These are phyloP conservation scores for Cataglyphis albicans DNA, from an alignment of 2,888 invertebrate species.

Conservation along the genomic window DNA sequence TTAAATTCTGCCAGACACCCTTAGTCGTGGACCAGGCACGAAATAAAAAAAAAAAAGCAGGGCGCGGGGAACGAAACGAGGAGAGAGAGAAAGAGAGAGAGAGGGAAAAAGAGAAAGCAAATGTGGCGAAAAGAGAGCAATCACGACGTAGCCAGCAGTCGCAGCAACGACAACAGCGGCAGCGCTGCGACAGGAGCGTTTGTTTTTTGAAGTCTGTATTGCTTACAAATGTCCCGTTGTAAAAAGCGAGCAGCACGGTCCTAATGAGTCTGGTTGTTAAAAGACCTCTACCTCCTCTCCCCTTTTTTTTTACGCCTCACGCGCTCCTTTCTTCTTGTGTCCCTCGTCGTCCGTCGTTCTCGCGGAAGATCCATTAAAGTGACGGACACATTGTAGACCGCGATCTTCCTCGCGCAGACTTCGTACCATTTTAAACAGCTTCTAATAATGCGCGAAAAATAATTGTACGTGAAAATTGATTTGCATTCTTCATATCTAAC, in stretches of 20 bases:
- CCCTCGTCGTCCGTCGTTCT: constrained; percentile 25
- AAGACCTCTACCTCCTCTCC: constrained; percentile 76
- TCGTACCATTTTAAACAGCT: background rate
- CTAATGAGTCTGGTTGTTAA: constrained; percentile 86
- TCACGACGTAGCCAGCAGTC: constrained; percentile 53
- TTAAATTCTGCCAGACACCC: constrained; percentile 81
- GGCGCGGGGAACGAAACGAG: constrained; percentile 29
- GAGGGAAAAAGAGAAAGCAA: constrained; percentile 45
- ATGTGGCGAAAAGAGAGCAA: constrained; percentile 72
- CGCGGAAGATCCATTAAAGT: constrained; percentile 73
- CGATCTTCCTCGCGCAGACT: constrained; percentile 70
- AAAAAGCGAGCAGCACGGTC: constrained; percentile 82
- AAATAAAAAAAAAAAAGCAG: constrained; percentile 55
- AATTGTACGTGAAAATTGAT: background rate
- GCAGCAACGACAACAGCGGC: constrained; percentile 60
- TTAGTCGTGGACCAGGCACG: constrained; percentile 68
- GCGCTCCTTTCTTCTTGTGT: constrained; percentile 39
- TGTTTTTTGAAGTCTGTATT: constrained; percentile 84
- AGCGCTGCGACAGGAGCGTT: constrained; percentile 78
- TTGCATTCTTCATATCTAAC: background rate
- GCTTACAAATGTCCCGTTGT: constrained; percentile 86
- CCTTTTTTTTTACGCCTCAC: constrained; percentile 72
- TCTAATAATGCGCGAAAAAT: background rate
- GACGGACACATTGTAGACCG: constrained; percentile 79
- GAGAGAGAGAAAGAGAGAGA: constrained; percentile 39